Percentiles rank a stretch among this genome's conserved stretches.
Conservation (phyloP, 2,113 vertebrate species). For the Cisticola juncidis region DNA sequence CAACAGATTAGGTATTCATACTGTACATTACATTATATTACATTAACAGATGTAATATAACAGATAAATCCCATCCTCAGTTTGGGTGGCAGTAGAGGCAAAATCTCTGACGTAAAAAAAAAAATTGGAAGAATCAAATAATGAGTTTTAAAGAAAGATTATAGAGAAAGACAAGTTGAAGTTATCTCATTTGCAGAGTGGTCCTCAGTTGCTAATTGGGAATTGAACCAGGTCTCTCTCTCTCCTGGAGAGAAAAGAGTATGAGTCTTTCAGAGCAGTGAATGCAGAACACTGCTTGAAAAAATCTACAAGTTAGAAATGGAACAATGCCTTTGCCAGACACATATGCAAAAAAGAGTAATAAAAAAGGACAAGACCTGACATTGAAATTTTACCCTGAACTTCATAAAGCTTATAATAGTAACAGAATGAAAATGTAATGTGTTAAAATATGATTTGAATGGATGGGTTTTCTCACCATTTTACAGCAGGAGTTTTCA, state of each 20-base stretch:
- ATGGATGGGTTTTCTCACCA: neutral
- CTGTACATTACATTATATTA: neutral
- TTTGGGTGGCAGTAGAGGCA: neutral
- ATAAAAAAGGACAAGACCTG: neutral
- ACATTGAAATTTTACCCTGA: neutral
- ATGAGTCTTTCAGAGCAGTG: neutral
- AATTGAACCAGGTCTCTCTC: neutral
- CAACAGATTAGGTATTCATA: neutral
- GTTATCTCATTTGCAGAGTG: neutral
- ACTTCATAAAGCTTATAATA: neutral
- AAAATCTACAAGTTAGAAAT: neutral
- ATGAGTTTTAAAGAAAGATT: neutral
- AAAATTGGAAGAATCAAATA: fast-evolving
- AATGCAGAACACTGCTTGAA: neutral
- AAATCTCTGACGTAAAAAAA: neutral
- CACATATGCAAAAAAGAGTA: neutral
- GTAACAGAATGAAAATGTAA: neutral
- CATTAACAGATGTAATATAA: neutral
- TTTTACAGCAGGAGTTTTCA: neutral
- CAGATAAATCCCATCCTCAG: neutral
- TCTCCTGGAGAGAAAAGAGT: neutral
- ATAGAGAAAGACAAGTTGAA: neutral
- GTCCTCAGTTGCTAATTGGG: neutral
- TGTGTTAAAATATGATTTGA: neutral
- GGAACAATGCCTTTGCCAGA: neutral